Evolutionary conservation across 2,888 invertebrate species (phyloP).

Genomic region (Odontocolon sp.): DNA sequence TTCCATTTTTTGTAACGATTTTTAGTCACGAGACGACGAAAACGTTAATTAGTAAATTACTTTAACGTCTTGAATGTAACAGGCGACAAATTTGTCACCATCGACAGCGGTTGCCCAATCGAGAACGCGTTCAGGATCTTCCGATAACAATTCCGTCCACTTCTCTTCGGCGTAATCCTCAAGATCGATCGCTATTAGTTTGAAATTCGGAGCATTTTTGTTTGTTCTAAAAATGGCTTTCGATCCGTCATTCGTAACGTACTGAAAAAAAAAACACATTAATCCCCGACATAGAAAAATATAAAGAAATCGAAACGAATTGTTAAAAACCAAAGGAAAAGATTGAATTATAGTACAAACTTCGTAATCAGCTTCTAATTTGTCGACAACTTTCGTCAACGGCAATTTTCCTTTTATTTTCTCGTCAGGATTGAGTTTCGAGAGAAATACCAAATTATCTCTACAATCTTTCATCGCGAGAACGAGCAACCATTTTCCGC

Average conservation of each 20-base stretch:
- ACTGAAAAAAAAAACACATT: conserved; percentile 83
- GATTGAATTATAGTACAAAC: conserved; percentile 81
- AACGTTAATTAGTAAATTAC: conserved; percentile 83
- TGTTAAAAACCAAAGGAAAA: conserved; percentile 19
- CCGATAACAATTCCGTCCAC: conserved; percentile 92
- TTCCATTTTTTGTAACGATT: no score
- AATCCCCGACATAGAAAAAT: neutral
- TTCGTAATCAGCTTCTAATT: conserved; percentile 97
- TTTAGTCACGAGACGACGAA: no score
- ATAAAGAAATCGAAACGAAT: neutral
- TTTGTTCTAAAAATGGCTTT: conserved; percentile 95
- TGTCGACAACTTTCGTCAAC: conserved; percentile 91
- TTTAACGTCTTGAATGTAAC: conserved; percentile 97
- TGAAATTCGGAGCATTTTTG: conserved; percentile 95
- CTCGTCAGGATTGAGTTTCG: conserved; percentile 86
- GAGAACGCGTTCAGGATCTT: conserved; percentile 93
- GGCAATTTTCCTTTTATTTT: conserved; percentile 85
- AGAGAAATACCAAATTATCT: conserved; percentile 94
- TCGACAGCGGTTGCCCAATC: conserved; percentile 94
- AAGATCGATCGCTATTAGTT: conserved; percentile 92
- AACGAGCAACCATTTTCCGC: conserved; percentile 94
- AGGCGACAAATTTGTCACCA: conserved; percentile 91
- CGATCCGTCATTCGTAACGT: conserved; percentile 93
- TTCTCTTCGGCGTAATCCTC: conserved; percentile 87
- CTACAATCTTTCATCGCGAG: conserved; percentile 93